Percentiles rank a stretch among this genome's conserved stretches.
Evolutionary conservation across 2,113 vertebrate species (phyloP).

Genomic region (Pipra filicauda): DNA sequence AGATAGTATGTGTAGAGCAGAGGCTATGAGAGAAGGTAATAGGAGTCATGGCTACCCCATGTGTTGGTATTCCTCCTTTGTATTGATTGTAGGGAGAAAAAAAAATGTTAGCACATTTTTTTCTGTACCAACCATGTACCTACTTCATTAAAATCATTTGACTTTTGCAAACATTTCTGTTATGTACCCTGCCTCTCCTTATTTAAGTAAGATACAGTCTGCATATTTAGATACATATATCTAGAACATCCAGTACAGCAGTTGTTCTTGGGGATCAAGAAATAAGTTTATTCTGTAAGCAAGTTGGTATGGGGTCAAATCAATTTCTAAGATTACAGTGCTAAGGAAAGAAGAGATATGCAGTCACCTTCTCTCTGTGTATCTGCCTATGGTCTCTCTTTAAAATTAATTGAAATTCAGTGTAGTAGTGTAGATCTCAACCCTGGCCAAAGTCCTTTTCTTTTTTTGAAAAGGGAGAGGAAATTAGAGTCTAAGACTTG

Average conservation of each 20-base stretch:
- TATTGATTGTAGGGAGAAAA: background rate
- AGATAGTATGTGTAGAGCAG: background rate
- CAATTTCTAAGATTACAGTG: background rate
- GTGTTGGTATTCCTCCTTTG: background rate
- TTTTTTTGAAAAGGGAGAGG: background rate
- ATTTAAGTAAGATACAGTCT: background rate
- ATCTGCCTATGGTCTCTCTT: background rate
- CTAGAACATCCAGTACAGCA: background rate
- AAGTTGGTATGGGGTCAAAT: background rate
- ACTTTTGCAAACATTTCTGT: background rate
- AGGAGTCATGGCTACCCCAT: background rate
- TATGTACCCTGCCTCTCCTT: background rate
- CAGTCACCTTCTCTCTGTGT: background rate
- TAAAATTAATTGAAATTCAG: background rate
- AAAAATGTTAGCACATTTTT: background rate
- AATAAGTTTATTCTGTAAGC: background rate
- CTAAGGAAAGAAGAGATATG: background rate
- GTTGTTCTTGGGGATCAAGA: background rate
- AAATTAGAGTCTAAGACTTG: background rate
- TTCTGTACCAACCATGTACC: background rate
- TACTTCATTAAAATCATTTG: background rate
- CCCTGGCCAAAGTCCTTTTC: background rate
- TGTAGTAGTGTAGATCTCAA: background rate
- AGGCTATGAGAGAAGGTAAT: background rate
- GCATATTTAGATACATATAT: rapidly evolving